These are phyloP conservation scores for Lepisosteus osseus DNA, from an alignment of 2,113 vertebrate species.

Conservation along the genomic window DNA sequence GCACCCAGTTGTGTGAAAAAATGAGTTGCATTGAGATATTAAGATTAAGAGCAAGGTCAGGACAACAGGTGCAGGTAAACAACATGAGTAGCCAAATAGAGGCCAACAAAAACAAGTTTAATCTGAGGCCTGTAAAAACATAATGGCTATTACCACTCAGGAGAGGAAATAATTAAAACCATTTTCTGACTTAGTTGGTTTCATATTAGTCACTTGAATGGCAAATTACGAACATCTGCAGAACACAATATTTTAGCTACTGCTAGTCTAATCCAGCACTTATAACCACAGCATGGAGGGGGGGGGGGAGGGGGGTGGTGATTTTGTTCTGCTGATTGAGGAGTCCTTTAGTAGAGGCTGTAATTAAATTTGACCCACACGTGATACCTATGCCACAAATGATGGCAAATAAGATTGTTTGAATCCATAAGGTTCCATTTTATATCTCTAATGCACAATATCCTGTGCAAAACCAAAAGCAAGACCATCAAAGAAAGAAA, in stretches of 20 bases:
- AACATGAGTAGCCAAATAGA: conserved; percentile 18
- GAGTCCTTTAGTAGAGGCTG: conserved; percentile 15
- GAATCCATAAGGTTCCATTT: conserved; percentile 27
- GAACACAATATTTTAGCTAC: conserved; percentile 30
- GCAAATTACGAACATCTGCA: conserved; percentile 51
- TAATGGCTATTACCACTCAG: conserved; percentile 38
- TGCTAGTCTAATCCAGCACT: conserved; percentile 31
- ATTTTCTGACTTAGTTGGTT: conserved; percentile 49
- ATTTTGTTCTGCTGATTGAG: conserved; percentile 15
- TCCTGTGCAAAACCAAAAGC: conserved; percentile 32
- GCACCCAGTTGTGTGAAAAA: conserved; percentile 2
- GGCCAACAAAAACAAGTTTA: conserved; percentile 35
- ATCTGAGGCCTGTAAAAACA: conserved; percentile 31
- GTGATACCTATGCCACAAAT: conserved; percentile 20
- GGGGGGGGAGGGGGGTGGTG: conserved; percentile 2
- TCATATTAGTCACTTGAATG: conserved; percentile 44
- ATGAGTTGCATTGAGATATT: not conserved
- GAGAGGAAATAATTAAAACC: conserved; percentile 57
- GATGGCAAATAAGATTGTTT: not conserved
- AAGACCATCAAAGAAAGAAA: conserved; percentile 39
- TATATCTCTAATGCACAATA: conserved; percentile 37
- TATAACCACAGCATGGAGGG: conserved; percentile 28
- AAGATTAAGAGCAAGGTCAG: conserved; percentile 8
- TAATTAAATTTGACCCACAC: conserved; percentile 27
- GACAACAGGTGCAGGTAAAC: conserved; percentile 33